Conservation (phyloP, 2,888 invertebrate species). For the Lepidocyrtoides sp. region DNA sequence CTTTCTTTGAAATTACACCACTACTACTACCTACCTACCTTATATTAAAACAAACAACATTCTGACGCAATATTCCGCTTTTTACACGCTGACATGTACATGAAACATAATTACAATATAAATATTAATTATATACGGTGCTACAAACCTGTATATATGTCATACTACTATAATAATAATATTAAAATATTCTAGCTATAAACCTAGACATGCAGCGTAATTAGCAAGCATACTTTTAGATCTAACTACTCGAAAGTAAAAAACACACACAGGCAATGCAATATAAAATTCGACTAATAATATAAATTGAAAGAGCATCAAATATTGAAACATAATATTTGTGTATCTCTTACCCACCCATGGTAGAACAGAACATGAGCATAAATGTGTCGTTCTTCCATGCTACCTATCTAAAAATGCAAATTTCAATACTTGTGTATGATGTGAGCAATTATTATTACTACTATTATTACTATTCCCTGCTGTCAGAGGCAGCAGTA, state of each 20-base stretch:
- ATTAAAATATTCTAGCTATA: not conserved
- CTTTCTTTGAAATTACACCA: slow-evolving; percentile 79
- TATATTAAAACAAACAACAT: slow-evolving; percentile 46
- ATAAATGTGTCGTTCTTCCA: too few species aligned
- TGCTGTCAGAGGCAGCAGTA: slow-evolving; percentile 19
- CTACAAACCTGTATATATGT: slow-evolving; percentile 24
- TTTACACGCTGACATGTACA: slow-evolving; percentile 70
- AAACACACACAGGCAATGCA: not conserved
- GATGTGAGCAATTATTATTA: not conserved
- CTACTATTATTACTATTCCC: not conserved
- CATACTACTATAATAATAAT: too few species aligned
- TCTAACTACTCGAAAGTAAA: not conserved
- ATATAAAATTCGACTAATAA: not conserved
- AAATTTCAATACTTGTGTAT: not conserved
- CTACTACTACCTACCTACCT: slow-evolving; percentile 42
- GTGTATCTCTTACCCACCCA: too few species aligned
- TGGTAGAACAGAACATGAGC: too few species aligned
- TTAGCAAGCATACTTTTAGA: not conserved
- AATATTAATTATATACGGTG: slow-evolving; percentile 19
- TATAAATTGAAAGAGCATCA: not conserved
- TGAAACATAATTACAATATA: slow-evolving; percentile 30
- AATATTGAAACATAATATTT: not conserved
- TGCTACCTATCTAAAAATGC: too few species aligned
- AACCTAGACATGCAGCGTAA: not conserved
- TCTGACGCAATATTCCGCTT: slow-evolving; percentile 79